phyloP scores from a whole-genome alignment of 2,888 invertebrate species.

The Aphrophora alni region DNA sequence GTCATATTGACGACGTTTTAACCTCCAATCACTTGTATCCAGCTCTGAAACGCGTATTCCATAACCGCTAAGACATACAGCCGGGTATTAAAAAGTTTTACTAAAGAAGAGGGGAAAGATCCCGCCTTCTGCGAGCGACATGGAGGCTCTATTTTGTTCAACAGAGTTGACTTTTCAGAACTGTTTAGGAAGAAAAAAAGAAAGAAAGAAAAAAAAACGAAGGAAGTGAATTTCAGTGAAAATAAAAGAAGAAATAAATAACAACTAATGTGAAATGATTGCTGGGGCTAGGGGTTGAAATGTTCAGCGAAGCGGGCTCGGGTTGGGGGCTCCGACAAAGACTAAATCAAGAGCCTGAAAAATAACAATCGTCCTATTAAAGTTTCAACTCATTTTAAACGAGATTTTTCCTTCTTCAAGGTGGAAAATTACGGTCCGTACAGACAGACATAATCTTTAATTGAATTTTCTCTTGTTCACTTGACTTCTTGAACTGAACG shows the following conservation, averaged over 20 bases:
- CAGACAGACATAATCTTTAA: not conserved
- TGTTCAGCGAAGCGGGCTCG: not conserved
- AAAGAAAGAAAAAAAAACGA: slow-evolving; percentile 10
- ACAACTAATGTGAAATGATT: slow-evolving; percentile 36
- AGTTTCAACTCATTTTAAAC: not conserved
- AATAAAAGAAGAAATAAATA: slow-evolving; percentile 33
- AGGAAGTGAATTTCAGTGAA: slow-evolving; percentile 36
- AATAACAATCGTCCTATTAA: not conserved
- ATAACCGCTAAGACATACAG: not conserved
- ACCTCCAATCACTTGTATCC: no score
- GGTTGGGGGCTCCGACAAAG: slow-evolving; percentile 5
- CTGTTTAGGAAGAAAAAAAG: not conserved
- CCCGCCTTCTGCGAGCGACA: not conserved
- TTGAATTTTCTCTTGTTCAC: not conserved
- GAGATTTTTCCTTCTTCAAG: not conserved
- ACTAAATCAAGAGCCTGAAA: not conserved
- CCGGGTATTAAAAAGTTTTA: not conserved
- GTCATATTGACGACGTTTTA: no score
- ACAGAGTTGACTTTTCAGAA: not conserved
- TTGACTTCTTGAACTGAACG: not conserved
- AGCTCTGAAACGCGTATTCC: no score
- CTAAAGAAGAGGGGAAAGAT: not conserved
- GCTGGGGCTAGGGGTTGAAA: slow-evolving; percentile 15
- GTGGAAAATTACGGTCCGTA: not conserved
- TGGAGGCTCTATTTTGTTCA: not conserved